Evolutionary conservation across 2,113 vertebrate genomes (phyloP), one percentile per base, ranked within the genome.

Genomic region (Herpailurus yagouaroundi): DNA sequence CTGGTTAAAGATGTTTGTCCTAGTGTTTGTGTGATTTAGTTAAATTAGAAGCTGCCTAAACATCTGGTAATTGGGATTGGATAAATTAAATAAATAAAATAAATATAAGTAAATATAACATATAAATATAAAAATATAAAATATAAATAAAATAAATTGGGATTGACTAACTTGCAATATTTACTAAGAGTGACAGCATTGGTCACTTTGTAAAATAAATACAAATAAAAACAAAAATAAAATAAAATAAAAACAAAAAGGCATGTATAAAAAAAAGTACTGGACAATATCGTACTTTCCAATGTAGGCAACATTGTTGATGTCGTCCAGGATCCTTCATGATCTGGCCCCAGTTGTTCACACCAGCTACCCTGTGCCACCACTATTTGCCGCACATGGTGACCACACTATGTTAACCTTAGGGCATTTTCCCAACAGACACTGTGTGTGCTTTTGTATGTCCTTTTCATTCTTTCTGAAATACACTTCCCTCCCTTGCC

Each of bases 11-110:
- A 77, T 71, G 38, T 18, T 73, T 25, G n/a, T 73, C 29, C 55
- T 25, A 7, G 16, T 38, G n/a, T 85, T 94, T 97, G 81, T 77
- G 82, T 69, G 52, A 38, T 76, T 92, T 94, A 36, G 41, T 92
- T 69, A 96, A 95, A 87, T n/a, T 90, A 82, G 83, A 91, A 82
- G 77, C 85, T 96, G 69, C 19, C 25, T 90, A 29, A 92, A 74
- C 36, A 27, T 94, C 41, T 48, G 71, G 3, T 21, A 33, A 52
- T 41, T 77, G 76, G 36, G 36, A 69, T n/a, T 85, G 5, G 33
- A 71, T 85, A 77, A 94, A 71, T 55, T 66, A 45, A 45, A 45
- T 45, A 45, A 45, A 45, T 45, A 45, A 45, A 45, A 45, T 45
- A 45, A 45, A 9, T 45, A 45, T 1, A 45, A 45, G 45, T 45